Evolutionary conservation across 2,888 invertebrate species (phyloP), one percentile per base, ranked within the genome.

Genomic region (Galeruca laticollis): DNA sequence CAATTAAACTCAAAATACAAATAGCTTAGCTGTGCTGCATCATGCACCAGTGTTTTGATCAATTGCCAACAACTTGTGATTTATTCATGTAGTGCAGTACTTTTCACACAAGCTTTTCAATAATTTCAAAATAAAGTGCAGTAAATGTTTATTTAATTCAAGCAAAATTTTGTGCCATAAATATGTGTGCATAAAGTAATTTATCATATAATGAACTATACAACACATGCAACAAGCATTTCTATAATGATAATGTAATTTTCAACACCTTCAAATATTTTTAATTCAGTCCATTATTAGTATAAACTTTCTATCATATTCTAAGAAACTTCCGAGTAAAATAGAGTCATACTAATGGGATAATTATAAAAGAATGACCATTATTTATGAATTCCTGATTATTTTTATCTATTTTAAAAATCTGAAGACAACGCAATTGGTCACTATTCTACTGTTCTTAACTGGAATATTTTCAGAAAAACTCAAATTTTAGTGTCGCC

Each of bases 1-100:
- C 75, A 75, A 76, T 79, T 71, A 80, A 82, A 80, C 82, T 82
- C 81, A 82, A 77, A 82, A 82, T 81, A 82, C 82, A 82, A 82
- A 66, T 66, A 81, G 74, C 81, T 80, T 77, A 75, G 75, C 71
- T 72, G 56, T 77, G 77, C 76, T 76, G 76, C 69, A 75, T 72
- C 76, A 77, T 77, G 77, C 78, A 71, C 65, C 57, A 72, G 26
- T 62, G 57, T 57, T 65, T 67, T 68, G 31, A 66, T 60, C 20
- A 61, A 71, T 31, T 60, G 69, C 59, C 63, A 63, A 59, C 40
- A 57, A 57, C 56, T 57, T 57, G 56, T 57, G 56, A 57, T 57
- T 35, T 57, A 35, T 57, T 57, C n/a, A 54, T 31, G 13, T 35
- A 57, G 31, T 57, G 56, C 56, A 18, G 35, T 57, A 35, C 33